Percentiles rank a stretch among this genome's conserved stretches.
Evolutionary conservation across 2,797 vertebrate genomes (phyloP).

Genomic region (Crenuchus spilurus): DNA sequence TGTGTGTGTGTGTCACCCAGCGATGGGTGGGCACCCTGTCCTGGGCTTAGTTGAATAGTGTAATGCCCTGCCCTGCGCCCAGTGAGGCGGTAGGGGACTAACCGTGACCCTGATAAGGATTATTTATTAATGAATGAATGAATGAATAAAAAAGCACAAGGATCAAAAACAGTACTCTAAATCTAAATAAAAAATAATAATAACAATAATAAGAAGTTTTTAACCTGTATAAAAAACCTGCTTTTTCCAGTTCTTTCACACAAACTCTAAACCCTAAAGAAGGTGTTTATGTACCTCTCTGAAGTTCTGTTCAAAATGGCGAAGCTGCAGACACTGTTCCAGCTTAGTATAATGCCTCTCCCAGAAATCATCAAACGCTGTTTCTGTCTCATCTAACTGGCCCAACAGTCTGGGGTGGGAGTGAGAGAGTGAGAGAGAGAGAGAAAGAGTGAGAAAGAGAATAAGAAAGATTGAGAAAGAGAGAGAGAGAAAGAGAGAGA

Average conservation of each 20-base stretch:
- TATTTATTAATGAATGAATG: too few species aligned
- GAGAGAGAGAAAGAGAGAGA: background rate
- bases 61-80: too few species aligned
- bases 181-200: too few species aligned
- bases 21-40: too few species aligned
- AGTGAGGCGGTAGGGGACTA: too few species aligned
- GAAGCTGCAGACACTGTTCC: constrained; percentile 90
- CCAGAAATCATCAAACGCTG: constrained; percentile 97
- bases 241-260: background rate
- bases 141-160: too few species aligned
- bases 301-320: constrained; percentile 93
- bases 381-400: constrained; percentile 91
- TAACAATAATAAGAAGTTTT: too few species aligned
- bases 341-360: constrained; percentile 91
- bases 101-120: too few species aligned
- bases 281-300: constrained; percentile 78
- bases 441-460: background rate
- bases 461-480: background rate
- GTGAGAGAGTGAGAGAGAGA: background rate
- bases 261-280: background rate
- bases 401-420: constrained; percentile 82
- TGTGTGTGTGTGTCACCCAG: too few species aligned
- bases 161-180: too few species aligned
- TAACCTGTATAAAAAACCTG: too few species aligned
- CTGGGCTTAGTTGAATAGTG: too few species aligned